phyloP scores from a whole-genome alignment of 2,888 invertebrate species.

The Hydriomena furcata region DNA sequence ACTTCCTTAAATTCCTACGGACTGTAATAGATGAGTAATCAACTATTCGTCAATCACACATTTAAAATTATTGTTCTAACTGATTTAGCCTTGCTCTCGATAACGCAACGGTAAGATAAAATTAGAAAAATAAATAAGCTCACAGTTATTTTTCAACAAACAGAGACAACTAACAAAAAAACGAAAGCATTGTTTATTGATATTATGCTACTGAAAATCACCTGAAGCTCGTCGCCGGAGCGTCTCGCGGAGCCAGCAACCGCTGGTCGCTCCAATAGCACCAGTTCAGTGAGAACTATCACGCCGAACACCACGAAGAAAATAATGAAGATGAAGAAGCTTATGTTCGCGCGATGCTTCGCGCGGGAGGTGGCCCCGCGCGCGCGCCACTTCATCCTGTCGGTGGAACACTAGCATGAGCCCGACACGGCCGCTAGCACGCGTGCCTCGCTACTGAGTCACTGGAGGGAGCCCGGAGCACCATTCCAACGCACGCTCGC shows the following conservation, averaged over 20 bases:
- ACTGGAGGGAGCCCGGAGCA: constrained; percentile 48
- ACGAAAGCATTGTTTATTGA: constrained; percentile 29
- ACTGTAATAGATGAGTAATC: no score
- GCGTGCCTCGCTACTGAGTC: constrained; percentile 58
- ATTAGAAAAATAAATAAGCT: no score
- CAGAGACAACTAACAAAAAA: not conserved
- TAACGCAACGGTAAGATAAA: not conserved
- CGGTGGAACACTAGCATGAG: constrained; percentile 58
- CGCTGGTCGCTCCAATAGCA: constrained; percentile 82
- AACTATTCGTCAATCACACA: no score
- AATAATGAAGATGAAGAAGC: constrained; percentile 95
- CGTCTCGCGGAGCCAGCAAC: constrained; percentile 80
- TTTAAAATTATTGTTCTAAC: no score
- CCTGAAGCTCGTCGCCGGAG: constrained; percentile 89
- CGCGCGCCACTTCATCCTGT: constrained; percentile 76
- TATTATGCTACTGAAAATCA: constrained; percentile 39
- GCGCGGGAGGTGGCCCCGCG: constrained; percentile 80
- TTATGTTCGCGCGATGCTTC: constrained; percentile 93
- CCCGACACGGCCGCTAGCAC: constrained; percentile 51
- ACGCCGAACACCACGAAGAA: constrained; percentile 95
- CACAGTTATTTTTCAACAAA: not conserved
- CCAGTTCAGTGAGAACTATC: constrained; percentile 93
- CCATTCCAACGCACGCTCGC: constrained; percentile 45
- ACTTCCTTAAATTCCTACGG: no score
- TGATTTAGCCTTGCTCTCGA: no score